Evolutionary conservation across 2,113 vertebrate genomes (phyloP).

Genomic region (Geothlypis trichas): DNA sequence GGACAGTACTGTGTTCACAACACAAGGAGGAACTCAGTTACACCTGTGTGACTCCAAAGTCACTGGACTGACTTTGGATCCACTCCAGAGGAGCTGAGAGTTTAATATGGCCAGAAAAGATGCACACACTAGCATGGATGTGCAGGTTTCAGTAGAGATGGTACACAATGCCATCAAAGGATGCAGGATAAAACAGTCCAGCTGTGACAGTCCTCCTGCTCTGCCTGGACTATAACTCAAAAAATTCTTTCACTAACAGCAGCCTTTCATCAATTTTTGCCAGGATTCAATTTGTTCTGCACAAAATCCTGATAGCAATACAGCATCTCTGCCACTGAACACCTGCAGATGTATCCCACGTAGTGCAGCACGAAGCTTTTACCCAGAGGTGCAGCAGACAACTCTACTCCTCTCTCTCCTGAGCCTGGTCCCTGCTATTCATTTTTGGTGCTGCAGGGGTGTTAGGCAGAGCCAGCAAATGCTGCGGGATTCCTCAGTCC

Average conservation of each 20-base stretch:
- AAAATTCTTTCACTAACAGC: not conserved
- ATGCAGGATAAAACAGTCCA: not conserved
- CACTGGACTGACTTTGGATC: not conserved
- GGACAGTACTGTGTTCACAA: not conserved
- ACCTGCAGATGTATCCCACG: not conserved
- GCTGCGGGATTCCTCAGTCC: slow-evolving; percentile 60
- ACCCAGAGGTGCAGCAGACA: not conserved
- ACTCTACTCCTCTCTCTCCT: not conserved
- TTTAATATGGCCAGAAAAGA: not conserved
- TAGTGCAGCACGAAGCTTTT: not conserved
- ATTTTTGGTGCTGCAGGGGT: not conserved
- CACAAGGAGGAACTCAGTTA: not conserved
- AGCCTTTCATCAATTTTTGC: not conserved
- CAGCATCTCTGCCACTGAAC: not conserved
- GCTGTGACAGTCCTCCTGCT: not conserved
- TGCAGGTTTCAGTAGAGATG: not conserved
- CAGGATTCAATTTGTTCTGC: not conserved
- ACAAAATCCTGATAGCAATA: not conserved
- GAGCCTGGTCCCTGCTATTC: not conserved
- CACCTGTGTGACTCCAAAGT: not conserved
- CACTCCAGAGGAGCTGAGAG: not conserved
- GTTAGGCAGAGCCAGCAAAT: not conserved
- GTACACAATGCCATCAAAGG: not conserved
- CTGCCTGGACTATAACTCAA: not conserved
- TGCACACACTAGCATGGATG: not conserved